Percentiles rank a stretch among this genome's conserved stretches.
These are phyloP conservation scores for Dendronephthya gigantea DNA, from an alignment of 64 coral and sea anemone species.

Conservation along the genomic window DNA sequence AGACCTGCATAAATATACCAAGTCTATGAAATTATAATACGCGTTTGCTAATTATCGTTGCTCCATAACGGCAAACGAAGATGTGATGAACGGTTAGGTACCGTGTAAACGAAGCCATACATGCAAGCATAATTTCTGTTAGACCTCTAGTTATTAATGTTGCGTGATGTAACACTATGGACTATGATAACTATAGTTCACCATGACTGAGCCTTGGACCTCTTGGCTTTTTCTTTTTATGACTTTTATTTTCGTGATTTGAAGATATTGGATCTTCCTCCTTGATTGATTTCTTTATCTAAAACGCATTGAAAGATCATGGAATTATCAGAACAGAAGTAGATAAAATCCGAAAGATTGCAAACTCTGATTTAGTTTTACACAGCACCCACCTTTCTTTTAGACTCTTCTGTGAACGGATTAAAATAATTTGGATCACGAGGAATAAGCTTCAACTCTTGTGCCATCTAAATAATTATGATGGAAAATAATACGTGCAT, in stretches of 20 bases:
- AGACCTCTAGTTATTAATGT: too few species aligned
- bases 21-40: too few species aligned
- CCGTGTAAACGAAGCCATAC: too few species aligned
- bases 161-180: too few species aligned
- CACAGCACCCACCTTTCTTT: constrained; percentile 21
- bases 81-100: too few species aligned
- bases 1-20: too few species aligned
- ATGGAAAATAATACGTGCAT: background rate
- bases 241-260: constrained; percentile 39
- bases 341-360: background rate
- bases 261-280: background rate
- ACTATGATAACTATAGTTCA: too few species aligned
- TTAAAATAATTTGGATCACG: constrained; percentile 71
- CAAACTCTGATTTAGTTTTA: background rate
- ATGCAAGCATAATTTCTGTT: too few species aligned
- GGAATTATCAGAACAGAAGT: background rate
- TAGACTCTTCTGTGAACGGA: constrained; percentile 51
- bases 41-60: too few species aligned
- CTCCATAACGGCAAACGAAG: too few species aligned
- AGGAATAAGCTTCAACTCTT: constrained; percentile 74
- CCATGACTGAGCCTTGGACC: constrained; percentile 74
- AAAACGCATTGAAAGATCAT: background rate
- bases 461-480: constrained; percentile 51
- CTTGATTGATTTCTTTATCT: background rate
- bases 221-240: constrained; percentile 60